Base-by-base conservation (phyloP, 1,140 invertebrate species). In the Pentalonia nigronervosa region DNA sequence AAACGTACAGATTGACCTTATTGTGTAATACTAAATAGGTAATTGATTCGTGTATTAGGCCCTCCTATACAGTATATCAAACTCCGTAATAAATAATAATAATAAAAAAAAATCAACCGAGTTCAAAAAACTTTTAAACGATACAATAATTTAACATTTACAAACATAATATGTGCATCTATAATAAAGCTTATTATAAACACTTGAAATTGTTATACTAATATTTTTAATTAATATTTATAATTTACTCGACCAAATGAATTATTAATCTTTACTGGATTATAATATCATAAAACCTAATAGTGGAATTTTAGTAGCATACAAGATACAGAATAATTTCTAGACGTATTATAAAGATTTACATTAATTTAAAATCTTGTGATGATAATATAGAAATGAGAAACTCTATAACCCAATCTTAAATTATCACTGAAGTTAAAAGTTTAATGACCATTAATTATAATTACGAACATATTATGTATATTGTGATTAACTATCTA, bases 1-100 rank as follows among this genome's bases (percentile, higher is more conserved):
- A 89, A 53, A 89, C 21, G 88, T 89, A 25, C 11, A 56, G 21
- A 89, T 41, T 53, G 87, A 53, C n/a, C 47, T 56, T 36, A 34
- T 89, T 89, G 23, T 89, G 48, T 89, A 89, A 89, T 89, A 89
- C 88, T 41, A n/a, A n/a, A n/a, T 76, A n/a, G 60, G 60, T 76
- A 36, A 56, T 89, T 14, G 48, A 56, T 56, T 56, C 48, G 88
- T 56, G 34, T 53, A 89, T 47, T 34, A 50, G 53, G 50, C 41
- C 25, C 34, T 34, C 36, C 30, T n/a, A 76, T 76, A 76, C 30
- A 34, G 34, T 45, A 56, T 56, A 36, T 56, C 21, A 9, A 89
- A 56, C 36, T 53, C n/a, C 14, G 30, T n/a, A 76, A 76, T 76
- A 76, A 76, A 76, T 34, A 1, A n/a, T n/a, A n/a, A n/a, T n/a